Evolutionary conservation across 1,140 invertebrate species (phyloP), one percentile per base, ranked within the genome.

Genomic region (Euwallacea similis): DNA sequence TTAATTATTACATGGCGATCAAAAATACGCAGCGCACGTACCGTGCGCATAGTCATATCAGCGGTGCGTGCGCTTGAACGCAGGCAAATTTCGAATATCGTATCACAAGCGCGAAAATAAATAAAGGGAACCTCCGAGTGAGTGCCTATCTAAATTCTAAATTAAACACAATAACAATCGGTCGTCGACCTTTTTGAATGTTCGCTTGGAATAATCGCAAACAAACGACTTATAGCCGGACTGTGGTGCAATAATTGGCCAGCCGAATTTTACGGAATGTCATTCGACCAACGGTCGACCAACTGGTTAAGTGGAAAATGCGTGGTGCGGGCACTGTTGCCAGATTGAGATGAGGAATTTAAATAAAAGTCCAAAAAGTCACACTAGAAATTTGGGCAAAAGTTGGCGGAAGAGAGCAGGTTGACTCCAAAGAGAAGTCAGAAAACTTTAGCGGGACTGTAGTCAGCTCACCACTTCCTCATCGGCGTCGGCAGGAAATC

Each of bases 171-270:
- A 66, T n/a, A 56, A 54, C 64, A 50, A 66, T 66, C 64, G 64
- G 64, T 66, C 64, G 50, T 55, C 21, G 50, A 66, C 64, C 64
- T 44, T 6, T 11, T 33, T 42, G 21, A 61, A n/a, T 13, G 7
- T 46, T 46, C 60, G 13, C 43, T 63, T 41, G 15, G 9, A 66
- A 53, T 66, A 66, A 66, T 66, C 50, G 64, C 64, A 66, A 66
- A 60, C 41, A 16, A 11, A 15, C 21, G 43, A 63, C 21, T 11
- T 33, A 33, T 33, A 33, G 58, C 58, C 21, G 41, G 41, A 41
- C 42, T 21, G 21, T 66, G 50, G 13, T 56, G 50, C 64, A 56
- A 54, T 66, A 66, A 66, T 66, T 66, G 64, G 64, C 46, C 64
- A 66, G 54, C 42, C 64, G 44, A 66, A 66, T 13, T 54, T 65